Evolutionary conservation across 2,113 vertebrate species (phyloP), one percentile per base, ranked within the genome.

Genomic region (Panthera leo): DNA sequence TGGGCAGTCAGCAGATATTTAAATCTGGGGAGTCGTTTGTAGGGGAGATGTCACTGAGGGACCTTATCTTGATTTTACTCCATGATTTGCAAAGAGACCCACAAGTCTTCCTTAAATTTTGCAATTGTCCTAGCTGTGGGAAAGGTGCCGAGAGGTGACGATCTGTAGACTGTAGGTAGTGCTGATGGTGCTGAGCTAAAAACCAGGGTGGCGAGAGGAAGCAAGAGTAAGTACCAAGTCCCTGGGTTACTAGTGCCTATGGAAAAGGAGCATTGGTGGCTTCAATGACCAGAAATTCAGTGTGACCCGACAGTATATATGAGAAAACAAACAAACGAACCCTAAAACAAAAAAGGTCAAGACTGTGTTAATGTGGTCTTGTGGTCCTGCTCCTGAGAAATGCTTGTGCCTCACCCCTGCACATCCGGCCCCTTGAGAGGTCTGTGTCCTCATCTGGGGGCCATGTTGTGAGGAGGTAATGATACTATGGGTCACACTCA

Each of bases 1-100:
- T 61, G 68, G 16, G 39, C 1, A 51, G 51, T 58, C 89, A 80
- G 76, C 48, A 70, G 55, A 14, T 48, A 42, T 68, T 90, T 63
- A 68, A n/a, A 31, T 80, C 63, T 85, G 53, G 70, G 45, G 18
- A 86, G 39, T 7, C 9, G 34, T 29, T n/a, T 58, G 61, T 8
- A n/a, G n/a, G 25, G 39, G 83, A 84, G 42, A 55, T 75, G 55
- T 12, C 76, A 90, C 5, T 6, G 25, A 85, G 34, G 31, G 11
- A 86, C n/a, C 89, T 73, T 68, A 53, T 84, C 67, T 90, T 83
- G 36, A 73, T 68, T 94, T 87, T 51, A 87, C 63, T 48, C 34
- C 9, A 2, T 55, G 27, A 73, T 94, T 94, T 89, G 27, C n/a
- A 51, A 53, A 76, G 82, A 85, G 91, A 42, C 48, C n/a, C 58